Percentiles rank a stretch among this genome's conserved stretches.
phyloP scores from a whole-genome alignment of 30 jellyfish, hydroid and myxozoan species.

The Pelagia noctiluca region DNA sequence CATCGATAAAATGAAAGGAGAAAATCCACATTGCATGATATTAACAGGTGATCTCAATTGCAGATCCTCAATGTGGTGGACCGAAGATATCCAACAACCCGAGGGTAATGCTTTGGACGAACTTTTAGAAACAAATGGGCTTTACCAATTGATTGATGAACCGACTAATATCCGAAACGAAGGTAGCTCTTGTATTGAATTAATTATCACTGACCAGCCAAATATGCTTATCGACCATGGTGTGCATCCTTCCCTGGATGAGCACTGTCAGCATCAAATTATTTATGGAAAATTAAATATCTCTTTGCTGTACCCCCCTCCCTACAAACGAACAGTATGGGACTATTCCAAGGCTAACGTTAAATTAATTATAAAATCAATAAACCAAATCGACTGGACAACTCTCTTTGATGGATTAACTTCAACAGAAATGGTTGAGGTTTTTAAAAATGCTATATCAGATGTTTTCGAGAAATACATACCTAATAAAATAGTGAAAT shows the following conservation, averaged over 20 bases:
- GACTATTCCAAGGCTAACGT: constrained; percentile 50
- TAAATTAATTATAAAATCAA: constrained; percentile 18
- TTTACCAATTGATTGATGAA: constrained; percentile 40
- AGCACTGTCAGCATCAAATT: constrained; percentile 35
- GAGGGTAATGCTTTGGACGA: constrained; percentile 58
- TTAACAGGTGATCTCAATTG: constrained; percentile 58
- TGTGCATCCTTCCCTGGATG: constrained; percentile 39
- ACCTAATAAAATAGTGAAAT: constrained; percentile 52
- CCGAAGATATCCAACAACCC: constrained; percentile 53
- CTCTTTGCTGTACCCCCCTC: constrained; percentile 53
- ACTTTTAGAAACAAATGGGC: constrained; percentile 45
- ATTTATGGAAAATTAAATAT: constrained; percentile 21
- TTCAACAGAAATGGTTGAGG: constrained; percentile 53
- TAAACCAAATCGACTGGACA: constrained; percentile 35
- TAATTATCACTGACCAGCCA: constrained; percentile 44
- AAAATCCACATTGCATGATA: constrained; percentile 52
- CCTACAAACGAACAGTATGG: constrained; percentile 36
- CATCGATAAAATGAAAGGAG: constrained; percentile 51
- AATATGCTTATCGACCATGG: constrained; percentile 14
- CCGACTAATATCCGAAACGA: constrained; percentile 42
- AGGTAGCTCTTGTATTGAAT: constrained; percentile 38
- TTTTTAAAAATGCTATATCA: constrained; percentile 31
- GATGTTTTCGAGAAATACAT: constrained; percentile 29
- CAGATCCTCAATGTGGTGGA: constrained; percentile 69
- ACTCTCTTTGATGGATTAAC: constrained; percentile 40